phyloP scores from a whole-genome alignment of 2,888 invertebrate species.

The Gastracanthus pulcherrimus region DNA sequence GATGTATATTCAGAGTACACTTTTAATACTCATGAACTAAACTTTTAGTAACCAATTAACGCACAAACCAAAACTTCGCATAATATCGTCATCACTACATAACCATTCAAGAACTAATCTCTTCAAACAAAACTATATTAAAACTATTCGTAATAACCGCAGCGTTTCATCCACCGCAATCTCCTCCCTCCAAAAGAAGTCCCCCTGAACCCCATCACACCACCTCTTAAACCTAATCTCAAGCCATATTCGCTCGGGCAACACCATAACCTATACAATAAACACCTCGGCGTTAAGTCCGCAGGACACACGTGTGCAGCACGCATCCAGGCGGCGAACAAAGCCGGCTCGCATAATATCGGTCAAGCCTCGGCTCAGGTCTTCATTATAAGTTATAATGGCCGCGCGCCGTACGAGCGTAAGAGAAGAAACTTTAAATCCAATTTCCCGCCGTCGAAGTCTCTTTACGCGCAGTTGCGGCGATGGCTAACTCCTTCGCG shows the following conservation, averaged over 20 bases:
- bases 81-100: too few species aligned
- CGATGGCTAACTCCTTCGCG: constrained; percentile 11
- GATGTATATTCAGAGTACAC: too few species aligned
- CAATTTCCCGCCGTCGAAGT: constrained; percentile 34
- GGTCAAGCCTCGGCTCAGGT: constrained; percentile 45
- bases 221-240: neutral
- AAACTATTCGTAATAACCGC: too few species aligned
- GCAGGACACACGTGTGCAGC: neutral
- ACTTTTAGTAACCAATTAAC: too few species aligned
- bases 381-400: constrained; percentile 56
- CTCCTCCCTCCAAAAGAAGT: neutral
- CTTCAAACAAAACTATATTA: neutral
- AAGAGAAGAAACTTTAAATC: constrained; percentile 54
- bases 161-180: neutral
- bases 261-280: neutral
- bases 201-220: neutral
- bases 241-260: neutral
- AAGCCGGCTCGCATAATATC: constrained; percentile 30
- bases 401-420: neutral
- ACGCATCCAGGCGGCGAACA: neutral
- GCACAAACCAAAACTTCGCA: too few species aligned
- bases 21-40: too few species aligned
- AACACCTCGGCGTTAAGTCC: neutral
- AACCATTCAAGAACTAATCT: too few species aligned
- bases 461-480: neutral